Conservation (phyloP, 2,888 invertebrate genomes). For the Pristionchus maxplancki region DNA sequence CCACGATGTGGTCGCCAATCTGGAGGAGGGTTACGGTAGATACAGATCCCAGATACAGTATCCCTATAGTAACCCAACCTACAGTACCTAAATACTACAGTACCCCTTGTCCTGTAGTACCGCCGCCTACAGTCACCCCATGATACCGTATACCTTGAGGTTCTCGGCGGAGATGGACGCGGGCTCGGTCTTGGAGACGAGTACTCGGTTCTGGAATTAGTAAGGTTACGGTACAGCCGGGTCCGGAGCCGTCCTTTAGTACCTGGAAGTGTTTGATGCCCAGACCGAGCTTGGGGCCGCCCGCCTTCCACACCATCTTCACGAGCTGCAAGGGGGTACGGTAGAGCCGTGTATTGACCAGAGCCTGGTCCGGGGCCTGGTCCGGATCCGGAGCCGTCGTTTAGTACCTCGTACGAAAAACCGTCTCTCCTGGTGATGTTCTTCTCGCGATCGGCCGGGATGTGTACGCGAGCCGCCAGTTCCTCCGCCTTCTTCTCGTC, state of each 20-base stretch:
- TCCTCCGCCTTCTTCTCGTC: conserved; percentile 58
- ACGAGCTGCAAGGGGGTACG: conserved; percentile 52
- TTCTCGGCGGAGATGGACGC: conserved; percentile 56
- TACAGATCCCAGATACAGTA: neutral
- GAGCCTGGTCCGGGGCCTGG: no score
- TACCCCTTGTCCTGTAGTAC: no score
- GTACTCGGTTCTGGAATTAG: conserved; percentile 59
- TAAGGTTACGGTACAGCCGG: conserved; percentile 31
- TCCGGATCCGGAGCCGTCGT: neutral
- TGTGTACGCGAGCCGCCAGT: conserved; percentile 55
- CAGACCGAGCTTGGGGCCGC: conserved; percentile 62
- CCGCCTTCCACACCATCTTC: conserved; percentile 57
- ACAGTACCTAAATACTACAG: no score
- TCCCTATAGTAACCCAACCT: neutral
- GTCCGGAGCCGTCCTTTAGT: conserved; percentile 57
- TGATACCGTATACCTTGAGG: conserved; percentile 46
- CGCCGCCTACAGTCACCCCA: no score
- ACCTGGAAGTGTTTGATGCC: conserved; percentile 62
- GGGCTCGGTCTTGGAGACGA: conserved; percentile 58
- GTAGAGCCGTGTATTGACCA: neutral
- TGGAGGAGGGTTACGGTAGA: neutral
- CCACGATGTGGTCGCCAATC: conserved; percentile 62
- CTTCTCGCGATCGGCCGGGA: conserved; percentile 60
- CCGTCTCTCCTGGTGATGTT: conserved; percentile 63
- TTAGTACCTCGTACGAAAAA: conserved; percentile 57